Evolutionary conservation across 2,888 invertebrate genomes (phyloP).

Genomic region (Rosalia funebris): DNA sequence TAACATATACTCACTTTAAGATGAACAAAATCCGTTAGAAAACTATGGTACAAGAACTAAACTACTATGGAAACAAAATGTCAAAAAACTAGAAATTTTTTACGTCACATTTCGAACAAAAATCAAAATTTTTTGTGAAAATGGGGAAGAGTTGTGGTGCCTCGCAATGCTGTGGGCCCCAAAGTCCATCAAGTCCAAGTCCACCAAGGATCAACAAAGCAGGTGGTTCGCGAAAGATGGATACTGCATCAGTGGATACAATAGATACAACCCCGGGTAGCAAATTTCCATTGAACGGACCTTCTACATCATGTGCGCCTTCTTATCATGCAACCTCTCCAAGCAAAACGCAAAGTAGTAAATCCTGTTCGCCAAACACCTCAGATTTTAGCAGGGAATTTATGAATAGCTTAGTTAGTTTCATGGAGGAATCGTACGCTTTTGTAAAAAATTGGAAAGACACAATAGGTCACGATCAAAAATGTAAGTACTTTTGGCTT

Average conservation of each 20-base stretch:
- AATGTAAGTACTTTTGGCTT: no score
- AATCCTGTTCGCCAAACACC: background rate
- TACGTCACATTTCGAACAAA: background rate
- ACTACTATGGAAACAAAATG: background rate
- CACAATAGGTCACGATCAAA: no score
- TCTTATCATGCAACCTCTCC: background rate
- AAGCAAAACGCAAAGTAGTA: background rate
- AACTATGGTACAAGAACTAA: no score
- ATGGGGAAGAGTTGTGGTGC: background rate
- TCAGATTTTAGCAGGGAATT: background rate
- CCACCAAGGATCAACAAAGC: background rate
- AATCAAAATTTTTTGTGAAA: background rate
- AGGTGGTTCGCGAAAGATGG: background rate
- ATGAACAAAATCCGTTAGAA: no score
- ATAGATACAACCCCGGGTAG: background rate
- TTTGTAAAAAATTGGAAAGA: background rate
- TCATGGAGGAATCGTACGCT: background rate
- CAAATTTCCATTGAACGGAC: background rate
- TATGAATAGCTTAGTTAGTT: background rate
- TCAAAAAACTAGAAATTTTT: background rate
- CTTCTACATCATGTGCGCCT: background rate
- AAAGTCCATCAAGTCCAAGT: background rate
- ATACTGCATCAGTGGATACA: background rate
- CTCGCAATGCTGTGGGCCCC: background rate
- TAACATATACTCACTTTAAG: no score